A percentile compares a stretch with the other conserved stretches of the same genome.
Evolutionary conservation across 1,140 invertebrate species (phyloP).

Genomic region (Atta cephalotes): DNA sequence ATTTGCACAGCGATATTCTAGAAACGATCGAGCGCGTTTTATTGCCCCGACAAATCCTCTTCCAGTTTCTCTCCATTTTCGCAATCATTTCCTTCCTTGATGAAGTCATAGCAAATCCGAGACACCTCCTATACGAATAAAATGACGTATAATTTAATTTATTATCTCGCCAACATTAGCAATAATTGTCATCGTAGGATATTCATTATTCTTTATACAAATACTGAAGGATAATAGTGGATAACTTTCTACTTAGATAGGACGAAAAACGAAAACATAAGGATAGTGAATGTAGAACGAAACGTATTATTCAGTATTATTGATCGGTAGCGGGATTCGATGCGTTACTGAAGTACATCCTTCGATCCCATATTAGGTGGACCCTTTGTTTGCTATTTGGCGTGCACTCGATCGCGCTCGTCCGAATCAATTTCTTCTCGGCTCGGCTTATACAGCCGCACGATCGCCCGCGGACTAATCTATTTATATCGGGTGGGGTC

Average conservation of each 20-base stretch:
- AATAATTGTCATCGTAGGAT: background rate
- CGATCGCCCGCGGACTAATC: slow-evolving; percentile 44
- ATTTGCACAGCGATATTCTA: slow-evolving; percentile 27
- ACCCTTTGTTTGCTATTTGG: slow-evolving; percentile 48
- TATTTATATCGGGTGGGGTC: slow-evolving; percentile 25
- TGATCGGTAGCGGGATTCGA: slow-evolving; percentile 20
- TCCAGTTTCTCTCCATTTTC: background rate
- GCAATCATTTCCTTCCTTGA: background rate
- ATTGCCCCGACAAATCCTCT: slow-evolving; percentile 5
- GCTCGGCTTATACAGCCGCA: slow-evolving; percentile 30
- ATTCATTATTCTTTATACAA: background rate
- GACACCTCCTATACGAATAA: background rate
- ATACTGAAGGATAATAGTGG: background rate
- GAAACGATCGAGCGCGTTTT: slow-evolving; percentile 3
- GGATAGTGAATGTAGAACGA: background rate
- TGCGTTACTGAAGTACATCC: background rate
- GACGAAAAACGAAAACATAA: background rate
- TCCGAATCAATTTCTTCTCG: slow-evolving; percentile 57
- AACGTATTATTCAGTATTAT: slow-evolving; percentile 27
- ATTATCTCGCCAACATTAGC: background rate
- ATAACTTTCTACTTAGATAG: background rate
- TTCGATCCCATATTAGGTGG: slow-evolving; percentile 6
- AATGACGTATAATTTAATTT: background rate
- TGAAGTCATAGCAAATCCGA: background rate
- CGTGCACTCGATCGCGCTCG: slow-evolving; percentile 29